phyloP scores from a whole-genome alignment of 2,797 vertebrate species.

The Chloroceryle inda region DNA sequence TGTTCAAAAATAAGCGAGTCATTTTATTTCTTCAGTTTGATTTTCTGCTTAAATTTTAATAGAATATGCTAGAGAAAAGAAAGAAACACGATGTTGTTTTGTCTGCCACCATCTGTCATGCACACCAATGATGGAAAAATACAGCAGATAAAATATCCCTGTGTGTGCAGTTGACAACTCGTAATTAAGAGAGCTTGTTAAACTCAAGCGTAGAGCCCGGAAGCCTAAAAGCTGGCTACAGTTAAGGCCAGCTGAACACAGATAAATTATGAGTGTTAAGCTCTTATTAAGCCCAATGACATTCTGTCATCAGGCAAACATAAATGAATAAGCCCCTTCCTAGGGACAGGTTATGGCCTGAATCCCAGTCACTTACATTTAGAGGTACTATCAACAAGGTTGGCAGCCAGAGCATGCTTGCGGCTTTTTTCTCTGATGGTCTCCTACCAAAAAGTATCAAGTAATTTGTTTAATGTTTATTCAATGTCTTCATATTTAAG shows the following conservation, averaged over 20 bases:
- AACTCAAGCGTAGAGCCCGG: neutral
- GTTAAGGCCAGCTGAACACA: neutral
- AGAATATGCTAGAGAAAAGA: neutral
- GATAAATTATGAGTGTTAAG: neutral
- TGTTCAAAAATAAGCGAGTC: neutral
- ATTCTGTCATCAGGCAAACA: neutral
- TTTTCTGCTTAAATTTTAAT: neutral
- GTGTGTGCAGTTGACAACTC: neutral
- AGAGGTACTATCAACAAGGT: neutral
- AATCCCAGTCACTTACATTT: neutral
- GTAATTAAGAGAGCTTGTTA: neutral
- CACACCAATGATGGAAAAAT: neutral
- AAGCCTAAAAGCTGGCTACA: neutral
- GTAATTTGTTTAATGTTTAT: neutral
- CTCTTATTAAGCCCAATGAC: neutral
- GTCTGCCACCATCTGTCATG: neutral
- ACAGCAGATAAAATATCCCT: neutral
- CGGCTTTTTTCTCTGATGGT: neutral
- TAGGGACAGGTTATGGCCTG: neutral
- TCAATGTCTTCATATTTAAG: neutral
- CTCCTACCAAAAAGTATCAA: neutral
- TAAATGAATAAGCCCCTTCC: neutral
- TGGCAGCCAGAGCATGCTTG: neutral
- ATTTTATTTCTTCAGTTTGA: neutral
- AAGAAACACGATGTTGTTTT: neutral